These are phyloP conservation scores for Sebastes fasciatus DNA, from an alignment of 2,113 vertebrate genomes.

Conservation along the genomic window DNA sequence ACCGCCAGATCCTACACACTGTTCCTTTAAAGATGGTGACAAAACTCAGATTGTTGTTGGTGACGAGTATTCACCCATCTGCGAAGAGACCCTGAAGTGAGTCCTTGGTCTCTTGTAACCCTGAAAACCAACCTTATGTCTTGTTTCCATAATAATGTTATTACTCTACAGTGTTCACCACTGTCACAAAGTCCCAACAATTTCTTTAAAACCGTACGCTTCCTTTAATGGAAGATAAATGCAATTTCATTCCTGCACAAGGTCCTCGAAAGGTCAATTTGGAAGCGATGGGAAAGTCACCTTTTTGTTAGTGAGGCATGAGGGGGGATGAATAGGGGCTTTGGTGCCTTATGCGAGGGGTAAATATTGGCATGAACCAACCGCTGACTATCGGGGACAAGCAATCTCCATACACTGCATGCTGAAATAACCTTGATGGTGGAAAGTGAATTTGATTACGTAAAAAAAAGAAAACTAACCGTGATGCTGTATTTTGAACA, in stretches of 20 bases:
- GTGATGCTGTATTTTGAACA: conserved; percentile 60
- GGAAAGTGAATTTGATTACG: conserved; percentile 63
- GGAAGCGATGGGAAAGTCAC: conserved; percentile 45
- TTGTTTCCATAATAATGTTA: conserved; percentile 52
- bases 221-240: conserved; percentile 62
- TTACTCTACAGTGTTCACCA: conserved; percentile 21
- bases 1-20: no score
- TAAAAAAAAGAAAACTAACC: conserved; percentile 27
- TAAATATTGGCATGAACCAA: conserved; percentile 56
- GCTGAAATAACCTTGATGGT: conserved; percentile 70
- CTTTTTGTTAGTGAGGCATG: conserved; percentile 23
- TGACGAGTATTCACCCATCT: conserved; percentile 25
- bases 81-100: not conserved
- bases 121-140: conserved; percentile 16
- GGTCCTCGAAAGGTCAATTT: conserved; percentile 75
- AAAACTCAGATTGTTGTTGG: not conserved
- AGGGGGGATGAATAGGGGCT: conserved; percentile 27
- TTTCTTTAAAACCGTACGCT: conserved; percentile 46
- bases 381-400: conserved; percentile 49
- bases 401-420: conserved; percentile 63
- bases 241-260: conserved; percentile 57
- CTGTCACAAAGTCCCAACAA: conserved; percentile 45
- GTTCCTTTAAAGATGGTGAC: not conserved
- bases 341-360: conserved; percentile 35
- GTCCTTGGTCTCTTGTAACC: conserved; percentile 21